A percentile compares a stretch with the other conserved stretches of the same genome.
Conservation (phyloP, 2,797 vertebrate genomes). For the Pelodytes ibericus region DNA sequence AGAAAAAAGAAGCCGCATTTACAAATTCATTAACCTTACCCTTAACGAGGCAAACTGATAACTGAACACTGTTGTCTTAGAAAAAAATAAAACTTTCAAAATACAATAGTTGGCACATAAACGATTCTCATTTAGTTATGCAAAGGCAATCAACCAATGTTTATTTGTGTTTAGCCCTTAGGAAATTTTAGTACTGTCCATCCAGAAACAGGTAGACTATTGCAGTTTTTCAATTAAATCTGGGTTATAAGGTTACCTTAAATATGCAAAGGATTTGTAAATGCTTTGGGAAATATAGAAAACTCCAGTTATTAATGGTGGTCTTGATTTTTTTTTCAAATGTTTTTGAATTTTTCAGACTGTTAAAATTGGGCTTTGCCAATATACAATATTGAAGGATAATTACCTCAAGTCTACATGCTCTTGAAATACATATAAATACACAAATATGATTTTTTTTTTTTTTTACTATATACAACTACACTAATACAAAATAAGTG, state of each 20-base stretch:
- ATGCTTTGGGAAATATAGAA: neutral
- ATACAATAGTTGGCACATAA: constrained; percentile 18
- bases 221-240: neutral
- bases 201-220: neutral
- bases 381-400: too few species aligned
- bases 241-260: constrained; percentile 21
- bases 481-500: too few species aligned
- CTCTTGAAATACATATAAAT: too few species aligned
- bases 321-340: neutral
- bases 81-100: constrained; percentile 17
- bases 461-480: too few species aligned
- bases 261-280: constrained; percentile 8
- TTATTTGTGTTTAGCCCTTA: constrained; percentile 22
- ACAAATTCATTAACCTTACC: constrained; percentile 11
- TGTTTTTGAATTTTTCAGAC: neutral
- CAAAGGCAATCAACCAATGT: constrained; percentile 15
- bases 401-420: too few species aligned
- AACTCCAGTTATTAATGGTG: neutral
- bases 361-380: too few species aligned
- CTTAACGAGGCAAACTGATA: neutral
- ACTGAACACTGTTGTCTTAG: neutral
- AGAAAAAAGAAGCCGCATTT: neutral
- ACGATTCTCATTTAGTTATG: constrained; percentile 22
- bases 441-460: too few species aligned
- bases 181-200: constrained; percentile 14